Conservation (phyloP, 1,140 invertebrate genomes). For the Aphelinus certus region DNA sequence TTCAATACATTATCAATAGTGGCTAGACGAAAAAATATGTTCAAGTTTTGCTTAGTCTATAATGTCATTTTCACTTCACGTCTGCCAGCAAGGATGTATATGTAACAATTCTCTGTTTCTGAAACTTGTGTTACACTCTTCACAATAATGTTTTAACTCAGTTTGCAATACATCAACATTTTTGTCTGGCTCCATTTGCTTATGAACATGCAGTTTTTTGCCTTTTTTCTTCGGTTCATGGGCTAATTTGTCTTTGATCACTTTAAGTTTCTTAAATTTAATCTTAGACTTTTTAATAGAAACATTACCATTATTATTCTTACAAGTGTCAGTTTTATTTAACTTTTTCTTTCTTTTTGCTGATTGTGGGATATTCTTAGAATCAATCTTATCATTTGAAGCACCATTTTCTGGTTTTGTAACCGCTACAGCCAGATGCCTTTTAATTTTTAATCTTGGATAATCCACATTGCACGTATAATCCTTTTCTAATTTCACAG, state of each 20-base stretch:
- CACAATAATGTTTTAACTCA: slow-evolving; percentile 52
- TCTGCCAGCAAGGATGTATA: slow-evolving; percentile 47
- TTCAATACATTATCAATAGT: not conserved
- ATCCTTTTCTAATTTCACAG: slow-evolving; percentile 38
- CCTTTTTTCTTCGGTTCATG: slow-evolving; percentile 23
- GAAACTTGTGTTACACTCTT: slow-evolving; percentile 52
- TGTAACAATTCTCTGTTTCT: slow-evolving; percentile 49
- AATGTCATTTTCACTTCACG: not conserved
- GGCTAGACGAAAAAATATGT: too few relatives aligned
- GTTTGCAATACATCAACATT: not conserved
- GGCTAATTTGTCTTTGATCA: slow-evolving; percentile 4
- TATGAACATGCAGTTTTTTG: slow-evolving; percentile 1
- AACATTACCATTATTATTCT: not conserved
- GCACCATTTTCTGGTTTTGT: slow-evolving; percentile 5
- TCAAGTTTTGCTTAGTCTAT: too few relatives aligned
- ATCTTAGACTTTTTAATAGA: slow-evolving; percentile 49
- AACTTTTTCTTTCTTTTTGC: not conserved
- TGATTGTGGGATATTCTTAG: not conserved
- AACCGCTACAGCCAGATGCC: slow-evolving; percentile 13
- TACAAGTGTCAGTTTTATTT: not conserved
- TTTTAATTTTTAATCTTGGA: slow-evolving; percentile 34
- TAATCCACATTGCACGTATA: slow-evolving; percentile 35
- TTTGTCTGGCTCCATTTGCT: not conserved
- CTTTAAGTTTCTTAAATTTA: slow-evolving; percentile 32
- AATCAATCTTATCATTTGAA: not conserved